These are phyloP conservation scores for Ischnus inquisitorius DNA, from an alignment of 2,888 invertebrate genomes.

Conservation along the genomic window DNA sequence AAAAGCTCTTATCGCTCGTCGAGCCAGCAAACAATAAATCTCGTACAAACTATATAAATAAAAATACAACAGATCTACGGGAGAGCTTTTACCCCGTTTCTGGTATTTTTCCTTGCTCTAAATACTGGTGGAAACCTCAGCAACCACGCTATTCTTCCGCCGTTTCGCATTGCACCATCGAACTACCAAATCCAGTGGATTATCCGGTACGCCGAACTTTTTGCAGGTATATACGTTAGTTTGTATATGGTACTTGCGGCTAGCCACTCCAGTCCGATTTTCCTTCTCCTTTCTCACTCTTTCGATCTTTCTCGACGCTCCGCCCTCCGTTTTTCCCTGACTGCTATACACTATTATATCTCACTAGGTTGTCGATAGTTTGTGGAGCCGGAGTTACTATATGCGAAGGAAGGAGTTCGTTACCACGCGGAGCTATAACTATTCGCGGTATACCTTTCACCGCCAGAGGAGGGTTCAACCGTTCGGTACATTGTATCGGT, in stretches of 20 bases:
- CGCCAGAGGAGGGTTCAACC: slow-evolving; percentile 68
- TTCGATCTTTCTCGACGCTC: slow-evolving; percentile 18
- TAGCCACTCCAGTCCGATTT: slow-evolving; percentile 36
- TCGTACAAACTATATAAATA: slow-evolving; percentile 6
- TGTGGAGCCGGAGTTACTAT: slow-evolving; percentile 19
- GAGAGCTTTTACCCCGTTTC: slow-evolving; percentile 10
- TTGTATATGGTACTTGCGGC: slow-evolving; percentile 50
- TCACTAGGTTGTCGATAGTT: slow-evolving; percentile 51
- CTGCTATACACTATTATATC: slow-evolving; percentile 53
- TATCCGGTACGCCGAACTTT: slow-evolving; percentile 55
- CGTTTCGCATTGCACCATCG: slow-evolving; percentile 50
- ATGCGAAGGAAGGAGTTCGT: slow-evolving; percentile 56
- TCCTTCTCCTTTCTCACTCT: slow-evolving; percentile 30
- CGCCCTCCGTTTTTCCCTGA: background rate
- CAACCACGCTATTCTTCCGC: slow-evolving; percentile 56
- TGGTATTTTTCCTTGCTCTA: slow-evolving; percentile 26
- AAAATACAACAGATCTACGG: background rate
- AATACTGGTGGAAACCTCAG: slow-evolving; percentile 35
- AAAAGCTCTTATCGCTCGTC: slow-evolving; percentile 32
- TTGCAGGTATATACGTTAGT: slow-evolving; percentile 27
- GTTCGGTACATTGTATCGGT: slow-evolving; percentile 64
- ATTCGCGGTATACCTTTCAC: slow-evolving; percentile 57
- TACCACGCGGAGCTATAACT: slow-evolving; percentile 38
- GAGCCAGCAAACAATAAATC: slow-evolving; percentile 6
- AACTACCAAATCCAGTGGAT: slow-evolving; percentile 63